Percentiles rank a stretch among this genome's conserved stretches.
These are phyloP conservation scores for Melanitta fusca DNA, from an alignment of 2,797 vertebrate genomes.

Conservation along the genomic window DNA sequence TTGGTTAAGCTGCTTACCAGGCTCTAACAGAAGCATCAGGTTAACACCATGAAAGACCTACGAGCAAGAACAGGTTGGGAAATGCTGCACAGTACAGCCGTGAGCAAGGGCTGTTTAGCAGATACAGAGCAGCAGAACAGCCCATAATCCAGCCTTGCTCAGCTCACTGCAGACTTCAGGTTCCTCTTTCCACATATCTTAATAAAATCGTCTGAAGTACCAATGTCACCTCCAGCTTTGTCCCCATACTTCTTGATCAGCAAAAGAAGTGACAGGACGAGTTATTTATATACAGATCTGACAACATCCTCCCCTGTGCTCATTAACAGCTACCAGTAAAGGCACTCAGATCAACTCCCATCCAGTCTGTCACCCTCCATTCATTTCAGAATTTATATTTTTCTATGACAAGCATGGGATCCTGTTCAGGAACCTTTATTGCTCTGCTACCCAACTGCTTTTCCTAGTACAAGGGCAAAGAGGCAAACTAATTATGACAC, in stretches of 20 bases:
- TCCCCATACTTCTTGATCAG: not conserved
- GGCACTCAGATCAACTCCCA: not conserved
- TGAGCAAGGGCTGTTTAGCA: not conserved
- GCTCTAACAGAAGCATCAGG: not conserved
- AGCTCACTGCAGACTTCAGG: not conserved
- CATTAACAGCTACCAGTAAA: not conserved
- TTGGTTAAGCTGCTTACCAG: not conserved
- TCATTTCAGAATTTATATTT: not conserved
- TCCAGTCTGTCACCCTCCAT: not conserved
- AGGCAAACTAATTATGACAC: not conserved
- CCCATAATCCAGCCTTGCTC: not conserved
- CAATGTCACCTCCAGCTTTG: not conserved
- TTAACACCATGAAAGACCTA: not conserved
- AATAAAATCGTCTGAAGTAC: not conserved
- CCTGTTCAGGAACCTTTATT: not conserved
- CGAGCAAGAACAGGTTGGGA: not conserved
- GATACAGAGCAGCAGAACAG: not conserved
- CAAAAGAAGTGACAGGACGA: not conserved
- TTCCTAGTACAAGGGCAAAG: not conserved
- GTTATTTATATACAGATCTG: not conserved
- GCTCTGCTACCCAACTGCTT: not conserved
- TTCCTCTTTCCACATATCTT: not conserved
- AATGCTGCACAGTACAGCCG: not conserved
- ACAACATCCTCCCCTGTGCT: not conserved
- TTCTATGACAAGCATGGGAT: not conserved